Percentiles rank a stretch among this genome's conserved stretches.
phyloP scores from a whole-genome alignment of 2,113 vertebrate species.

The Psittacula cyanocephala region DNA sequence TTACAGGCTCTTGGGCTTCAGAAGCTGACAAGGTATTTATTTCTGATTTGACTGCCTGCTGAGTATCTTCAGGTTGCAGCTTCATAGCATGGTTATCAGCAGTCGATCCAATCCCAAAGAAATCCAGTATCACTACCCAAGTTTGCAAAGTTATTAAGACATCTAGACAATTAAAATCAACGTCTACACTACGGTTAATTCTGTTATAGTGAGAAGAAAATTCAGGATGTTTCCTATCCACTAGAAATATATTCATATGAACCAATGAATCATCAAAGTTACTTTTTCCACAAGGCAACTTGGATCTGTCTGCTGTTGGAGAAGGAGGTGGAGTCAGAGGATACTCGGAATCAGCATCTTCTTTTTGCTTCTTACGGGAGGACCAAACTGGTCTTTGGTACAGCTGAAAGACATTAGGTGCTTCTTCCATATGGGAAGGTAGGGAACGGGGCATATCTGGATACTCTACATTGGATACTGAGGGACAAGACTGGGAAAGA shows the following conservation, averaged over 20 bases:
- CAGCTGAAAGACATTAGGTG: constrained; percentile 94
- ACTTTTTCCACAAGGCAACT: constrained; percentile 62
- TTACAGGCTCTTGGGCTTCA: constrained; percentile 77
- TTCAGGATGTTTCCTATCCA: constrained; percentile 93
- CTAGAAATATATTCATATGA: constrained; percentile 92
- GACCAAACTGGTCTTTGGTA: constrained; percentile 89
- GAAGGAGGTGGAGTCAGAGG: constrained; percentile 96
- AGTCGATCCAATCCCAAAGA: constrained; percentile 97
- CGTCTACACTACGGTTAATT: constrained; percentile 87
- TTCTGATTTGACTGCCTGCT: constrained; percentile 68
- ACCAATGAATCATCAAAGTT: constrained; percentile 95
- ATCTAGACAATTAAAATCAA: constrained; percentile 97
- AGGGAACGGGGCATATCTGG: constrained; percentile 97
- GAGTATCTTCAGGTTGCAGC: constrained; percentile 66
- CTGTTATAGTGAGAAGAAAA: constrained; percentile 84
- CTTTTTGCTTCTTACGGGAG: constrained; percentile 79
- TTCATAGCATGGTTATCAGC: constrained; percentile 93
- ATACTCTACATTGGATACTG: constrained; percentile 83
- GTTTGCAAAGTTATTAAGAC: constrained; percentile 95
- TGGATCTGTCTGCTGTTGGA: constrained; percentile 76
- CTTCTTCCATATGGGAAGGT: constrained; percentile 95
- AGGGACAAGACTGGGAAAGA: constrained; percentile 94
- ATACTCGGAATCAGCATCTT: constrained; percentile 79
- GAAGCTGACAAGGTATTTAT: constrained; percentile 27
- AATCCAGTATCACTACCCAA: constrained; percentile 98